Base-by-base conservation (phyloP, 1,140 invertebrate genomes). In the Chlorops oryzae region DNA sequence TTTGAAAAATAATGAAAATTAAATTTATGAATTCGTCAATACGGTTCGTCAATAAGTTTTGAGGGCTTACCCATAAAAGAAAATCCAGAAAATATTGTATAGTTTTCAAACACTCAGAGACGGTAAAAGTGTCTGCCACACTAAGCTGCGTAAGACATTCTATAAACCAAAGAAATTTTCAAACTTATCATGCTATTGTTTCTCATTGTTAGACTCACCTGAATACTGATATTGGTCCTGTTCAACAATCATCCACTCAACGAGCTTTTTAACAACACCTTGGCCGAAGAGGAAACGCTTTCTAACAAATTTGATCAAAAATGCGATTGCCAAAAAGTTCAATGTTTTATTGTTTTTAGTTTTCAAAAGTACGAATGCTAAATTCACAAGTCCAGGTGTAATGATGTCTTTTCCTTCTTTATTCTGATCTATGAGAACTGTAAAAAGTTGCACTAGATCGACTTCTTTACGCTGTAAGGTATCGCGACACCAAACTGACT, bases 321-420 rank as follows among this genome's bases (percentile, higher is more conserved):
- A 71, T 10, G 52, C 51, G 22, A 70, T 70, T 0, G 65, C 63
- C 32, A 70, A 21, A 4, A 43, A 44, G 46, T 70, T 62, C 17
- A 71, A 39, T 28, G 58, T 57, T 5, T 56, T 55, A 3, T 57
- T 51, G 9, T 66, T 52, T 21, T 61, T 58, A 0, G 63, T 47
- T 32, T 69, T 71, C 0, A 71, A 54, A 39, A 71, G 39, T 3
- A 56, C 52, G 52, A 71, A 71, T 1, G 61, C 59, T 5, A 71
- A 43, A 17, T 65, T 61, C 1, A 68, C 56, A 1, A 71, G 45
- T 0, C 68, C 68, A 0, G 68, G 68, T 1, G 68, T 71, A 6
- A 71, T 63, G 10, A 63, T 56, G 55, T 71, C 68, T 25, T 66
- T 70, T 22, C 67, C 67, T 28, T 70, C 63, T 43, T 70, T 68